Evolutionary conservation across 2,113 vertebrate species (phyloP).

Genomic region (Nycticorax nycticorax): DNA sequence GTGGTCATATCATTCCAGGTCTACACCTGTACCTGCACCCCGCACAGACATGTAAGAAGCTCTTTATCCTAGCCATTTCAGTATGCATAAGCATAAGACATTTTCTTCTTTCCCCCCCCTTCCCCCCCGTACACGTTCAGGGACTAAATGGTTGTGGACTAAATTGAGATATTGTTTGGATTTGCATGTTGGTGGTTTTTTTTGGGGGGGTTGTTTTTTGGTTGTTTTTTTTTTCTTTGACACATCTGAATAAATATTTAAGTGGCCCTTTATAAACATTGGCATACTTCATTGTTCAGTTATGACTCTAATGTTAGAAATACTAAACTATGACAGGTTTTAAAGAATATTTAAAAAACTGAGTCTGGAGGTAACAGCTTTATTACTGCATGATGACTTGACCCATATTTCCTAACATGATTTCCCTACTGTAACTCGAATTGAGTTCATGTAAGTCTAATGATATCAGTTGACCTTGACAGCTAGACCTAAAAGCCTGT

Average conservation of each 20-base stretch:
- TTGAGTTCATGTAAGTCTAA: conserved; percentile 80
- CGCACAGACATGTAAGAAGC: not conserved
- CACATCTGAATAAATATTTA: not conserved
- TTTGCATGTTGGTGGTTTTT: not conserved
- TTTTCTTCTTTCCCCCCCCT: not conserved
- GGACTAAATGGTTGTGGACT: not conserved
- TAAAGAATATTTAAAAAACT: conserved; percentile 38
- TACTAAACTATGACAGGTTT: not conserved
- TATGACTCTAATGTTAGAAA: not conserved
- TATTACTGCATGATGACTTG: conserved; percentile 73
- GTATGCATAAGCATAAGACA: not conserved
- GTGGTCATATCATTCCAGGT: not conserved
- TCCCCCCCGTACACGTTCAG: not conserved
- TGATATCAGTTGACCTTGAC: conserved; percentile 82
- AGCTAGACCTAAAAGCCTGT: conserved; percentile 76
- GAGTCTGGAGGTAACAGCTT: conserved; percentile 71
- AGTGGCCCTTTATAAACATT: not conserved
- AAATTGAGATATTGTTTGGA: not conserved
- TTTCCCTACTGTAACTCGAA: conserved; percentile 80
- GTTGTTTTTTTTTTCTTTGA: not conserved
- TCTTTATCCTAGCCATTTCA: not conserved
- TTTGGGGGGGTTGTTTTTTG: fast-evolving
- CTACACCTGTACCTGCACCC: not conserved
- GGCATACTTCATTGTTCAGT: not conserved
- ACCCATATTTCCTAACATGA: conserved; percentile 80